Conservation (phyloP, 2,113 vertebrate genomes). For the Sylvietta virens region DNA sequence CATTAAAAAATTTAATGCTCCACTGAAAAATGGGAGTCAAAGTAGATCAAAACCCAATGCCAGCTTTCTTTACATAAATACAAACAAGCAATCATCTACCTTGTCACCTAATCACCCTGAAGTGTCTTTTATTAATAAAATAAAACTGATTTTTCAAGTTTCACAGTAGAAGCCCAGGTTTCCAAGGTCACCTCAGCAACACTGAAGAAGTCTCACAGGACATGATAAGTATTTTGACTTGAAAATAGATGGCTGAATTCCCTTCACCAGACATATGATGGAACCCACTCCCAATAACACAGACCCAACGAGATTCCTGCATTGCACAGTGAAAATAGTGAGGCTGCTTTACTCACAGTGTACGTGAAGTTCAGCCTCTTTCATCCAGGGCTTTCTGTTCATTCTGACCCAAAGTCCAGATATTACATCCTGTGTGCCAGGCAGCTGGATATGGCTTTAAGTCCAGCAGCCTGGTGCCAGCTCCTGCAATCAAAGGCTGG, state of each 20-base stretch:
- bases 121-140: neutral
- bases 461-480: neutral
- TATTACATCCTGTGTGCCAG: neutral
- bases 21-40: neutral
- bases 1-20: neutral
- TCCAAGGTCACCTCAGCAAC: neutral
- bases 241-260: neutral
- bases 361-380: neutral
- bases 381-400: neutral
- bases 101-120: neutral
- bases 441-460: neutral
- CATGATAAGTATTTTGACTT: neutral
- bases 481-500: neutral
- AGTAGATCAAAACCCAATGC: neutral
- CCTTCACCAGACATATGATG: neutral
- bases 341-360: neutral
- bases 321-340: neutral
- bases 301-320: accelerated
- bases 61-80: neutral
- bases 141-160: neutral
- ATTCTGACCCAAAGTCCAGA: accelerated
- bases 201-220: neutral
- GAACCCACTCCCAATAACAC: neutral
- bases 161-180: neutral
- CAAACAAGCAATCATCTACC: neutral